These are phyloP conservation scores for Clitarchus hookeri DNA, from an alignment of 2,888 invertebrate species.

Conservation along the genomic window DNA sequence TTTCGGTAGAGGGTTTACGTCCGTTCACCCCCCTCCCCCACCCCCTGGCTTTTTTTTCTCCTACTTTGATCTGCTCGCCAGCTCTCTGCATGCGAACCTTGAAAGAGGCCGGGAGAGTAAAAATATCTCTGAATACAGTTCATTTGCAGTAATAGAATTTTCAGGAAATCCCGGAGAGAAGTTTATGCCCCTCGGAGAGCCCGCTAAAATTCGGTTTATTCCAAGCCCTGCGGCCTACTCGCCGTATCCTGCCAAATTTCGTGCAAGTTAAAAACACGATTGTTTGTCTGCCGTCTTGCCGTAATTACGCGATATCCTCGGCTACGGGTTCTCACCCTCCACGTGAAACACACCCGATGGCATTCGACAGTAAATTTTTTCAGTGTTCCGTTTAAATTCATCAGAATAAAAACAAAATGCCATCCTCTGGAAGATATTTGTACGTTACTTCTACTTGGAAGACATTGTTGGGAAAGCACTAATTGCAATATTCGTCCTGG, in stretches of 20 bases:
- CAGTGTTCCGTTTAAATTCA: no score
- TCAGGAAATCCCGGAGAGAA: neutral
- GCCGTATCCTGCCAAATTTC: neutral
- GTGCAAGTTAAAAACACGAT: neutral
- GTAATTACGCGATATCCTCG: neutral
- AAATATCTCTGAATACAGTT: conserved; percentile 14
- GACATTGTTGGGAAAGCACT: no score
- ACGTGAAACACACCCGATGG: no score
- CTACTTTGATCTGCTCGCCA: conserved; percentile 7
- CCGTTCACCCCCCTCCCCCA: neutral
- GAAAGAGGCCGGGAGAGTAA: neutral
- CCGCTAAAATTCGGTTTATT: neutral
- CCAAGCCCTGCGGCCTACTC: neutral
- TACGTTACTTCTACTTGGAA: no score
- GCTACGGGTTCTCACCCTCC: no score
- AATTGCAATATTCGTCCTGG: no score
- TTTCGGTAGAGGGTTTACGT: neutral
- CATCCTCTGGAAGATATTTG: no score
- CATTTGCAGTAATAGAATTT: conserved; percentile 14
- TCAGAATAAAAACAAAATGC: no score
- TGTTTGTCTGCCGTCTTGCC: neutral
- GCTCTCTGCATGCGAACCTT: neutral
- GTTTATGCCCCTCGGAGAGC: neutral
- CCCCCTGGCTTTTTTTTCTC: neutral
- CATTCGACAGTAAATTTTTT: no score